phyloP scores from a whole-genome alignment of 1,140 invertebrate genomes.

The Eulimnadia texana region DNA sequence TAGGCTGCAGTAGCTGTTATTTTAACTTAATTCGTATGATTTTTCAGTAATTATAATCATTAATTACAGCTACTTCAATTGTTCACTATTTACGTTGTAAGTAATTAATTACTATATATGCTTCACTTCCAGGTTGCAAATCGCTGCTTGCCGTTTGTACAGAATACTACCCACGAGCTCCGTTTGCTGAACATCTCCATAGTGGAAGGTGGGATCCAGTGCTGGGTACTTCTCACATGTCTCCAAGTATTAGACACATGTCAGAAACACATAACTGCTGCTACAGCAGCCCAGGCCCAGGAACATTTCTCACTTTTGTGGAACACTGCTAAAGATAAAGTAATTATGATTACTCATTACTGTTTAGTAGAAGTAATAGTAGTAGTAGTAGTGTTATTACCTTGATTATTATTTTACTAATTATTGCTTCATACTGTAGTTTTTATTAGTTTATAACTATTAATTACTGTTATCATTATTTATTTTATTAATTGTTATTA shows the following conservation, averaged over 20 bases:
- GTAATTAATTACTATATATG: background rate
- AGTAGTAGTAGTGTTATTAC: too few species aligned
- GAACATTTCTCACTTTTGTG: constrained; percentile 60
- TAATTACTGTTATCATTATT: too few species aligned
- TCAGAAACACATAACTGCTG: constrained; percentile 25
- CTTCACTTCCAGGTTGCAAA: constrained; percentile 50
- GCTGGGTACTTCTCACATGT: constrained; percentile 85
- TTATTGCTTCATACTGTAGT: too few species aligned
- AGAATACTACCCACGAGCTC: constrained; percentile 69
- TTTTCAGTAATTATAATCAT: too few species aligned
- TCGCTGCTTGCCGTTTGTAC: constrained; percentile 67
- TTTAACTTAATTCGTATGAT: too few species aligned
- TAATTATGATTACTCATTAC: too few species aligned
- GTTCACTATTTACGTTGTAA: too few species aligned
- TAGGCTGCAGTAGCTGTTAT: too few species aligned
- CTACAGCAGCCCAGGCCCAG: constrained; percentile 7
- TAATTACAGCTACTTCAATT: too few species aligned
- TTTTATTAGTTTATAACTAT: too few species aligned
- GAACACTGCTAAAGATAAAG: constrained; percentile 85
- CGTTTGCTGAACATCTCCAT: constrained; percentile 56
- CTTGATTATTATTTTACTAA: constrained; percentile 18
- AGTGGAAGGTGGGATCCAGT: constrained; percentile 67
- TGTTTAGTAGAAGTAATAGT: too few species aligned
- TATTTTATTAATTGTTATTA: too few species aligned
- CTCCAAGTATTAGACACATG: constrained; percentile 67